Base-by-base conservation (phyloP, 2,888 invertebrate genomes). In the Chirona hameri region DNA sequence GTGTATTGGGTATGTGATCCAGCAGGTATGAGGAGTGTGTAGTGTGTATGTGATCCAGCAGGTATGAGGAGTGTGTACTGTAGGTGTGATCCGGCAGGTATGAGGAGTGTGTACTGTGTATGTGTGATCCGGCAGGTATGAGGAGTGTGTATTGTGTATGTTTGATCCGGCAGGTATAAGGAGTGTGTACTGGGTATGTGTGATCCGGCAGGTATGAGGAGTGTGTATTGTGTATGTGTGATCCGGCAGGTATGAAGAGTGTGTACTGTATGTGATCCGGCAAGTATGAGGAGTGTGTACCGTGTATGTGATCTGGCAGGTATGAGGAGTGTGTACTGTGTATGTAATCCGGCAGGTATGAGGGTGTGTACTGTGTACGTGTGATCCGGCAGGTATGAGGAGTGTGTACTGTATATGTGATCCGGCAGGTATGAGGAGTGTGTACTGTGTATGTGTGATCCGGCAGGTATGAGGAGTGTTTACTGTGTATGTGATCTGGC, bases 121-220 rank as follows among this genome's bases (percentile, higher is more conserved):
- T n/a, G n/a, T n/a, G n/a, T 52, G 52, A 52, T 52, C 18, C 46
- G 9, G 24, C 39, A 76, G 76, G 76, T 76, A 76, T 39, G 94
- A 95, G 89, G 93, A 95, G 86, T 92, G 95, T 86, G 93, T 97
- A n/a, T n/a, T n/a, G n/a, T n/a, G n/a, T n/a, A n/a, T n/a, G n/a
- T n/a, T n/a, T 52, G 52, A 52, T 52, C 18, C 46, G 9, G 24
- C 39, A 76, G 76, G 76, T 76, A 76, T 39, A 94, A 95, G 89
- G 93, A 95, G 86, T 92, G 95, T 86, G 93, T 97, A n/a, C n/a
- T n/a, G n/a, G n/a, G n/a, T n/a, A n/a, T n/a, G n/a, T n/a, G n/a
- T 52, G 52, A 52, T 52, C 18, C 46, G 9, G 24, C 39, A 76
- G 76, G 76, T 76, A 76, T 39, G 94, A 95, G 89, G 93, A 95